These are phyloP conservation scores for Oncorhynchus clarkii DNA, from an alignment of 2,113 vertebrate species.

Conservation along the genomic window DNA sequence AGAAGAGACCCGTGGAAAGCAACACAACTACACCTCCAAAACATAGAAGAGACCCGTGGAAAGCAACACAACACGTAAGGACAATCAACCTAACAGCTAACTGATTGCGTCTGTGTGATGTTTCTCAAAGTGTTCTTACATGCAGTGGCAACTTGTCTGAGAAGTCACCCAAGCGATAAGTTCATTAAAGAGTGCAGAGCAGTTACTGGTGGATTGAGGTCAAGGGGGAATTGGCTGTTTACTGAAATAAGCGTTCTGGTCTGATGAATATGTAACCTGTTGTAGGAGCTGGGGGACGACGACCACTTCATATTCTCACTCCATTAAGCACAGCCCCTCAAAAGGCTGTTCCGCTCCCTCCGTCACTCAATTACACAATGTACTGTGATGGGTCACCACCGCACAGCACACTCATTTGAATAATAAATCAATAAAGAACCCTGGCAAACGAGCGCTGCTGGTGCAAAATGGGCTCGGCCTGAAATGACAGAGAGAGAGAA, in stretches of 20 bases:
- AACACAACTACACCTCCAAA: not conserved
- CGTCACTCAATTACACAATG: constrained; percentile 5
- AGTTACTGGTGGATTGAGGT: not conserved
- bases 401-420: not conserved
- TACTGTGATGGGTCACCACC: not conserved
- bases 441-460: not conserved
- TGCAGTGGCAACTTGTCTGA: not conserved
- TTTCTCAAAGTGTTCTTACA: not conserved
- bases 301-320: not conserved
- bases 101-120: too few species aligned
- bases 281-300: not conserved
- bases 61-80: not conserved
- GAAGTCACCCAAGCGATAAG: not conserved
- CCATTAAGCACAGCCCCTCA: constrained; percentile 5
- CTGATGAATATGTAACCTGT: constrained; percentile 1
- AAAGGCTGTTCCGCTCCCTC: not conserved
- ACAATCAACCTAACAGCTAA: not conserved
- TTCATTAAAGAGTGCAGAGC: not conserved
- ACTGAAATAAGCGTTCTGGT: constrained; percentile 4
- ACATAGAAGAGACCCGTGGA: not conserved
- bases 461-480: not conserved
- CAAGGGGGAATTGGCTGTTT: not conserved
- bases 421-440: constrained; percentile 12
- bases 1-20: not conserved
- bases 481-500: not conserved